Base-by-base conservation (phyloP, 2,113 vertebrate genomes). In the Phoenicopterus ruber region DNA sequence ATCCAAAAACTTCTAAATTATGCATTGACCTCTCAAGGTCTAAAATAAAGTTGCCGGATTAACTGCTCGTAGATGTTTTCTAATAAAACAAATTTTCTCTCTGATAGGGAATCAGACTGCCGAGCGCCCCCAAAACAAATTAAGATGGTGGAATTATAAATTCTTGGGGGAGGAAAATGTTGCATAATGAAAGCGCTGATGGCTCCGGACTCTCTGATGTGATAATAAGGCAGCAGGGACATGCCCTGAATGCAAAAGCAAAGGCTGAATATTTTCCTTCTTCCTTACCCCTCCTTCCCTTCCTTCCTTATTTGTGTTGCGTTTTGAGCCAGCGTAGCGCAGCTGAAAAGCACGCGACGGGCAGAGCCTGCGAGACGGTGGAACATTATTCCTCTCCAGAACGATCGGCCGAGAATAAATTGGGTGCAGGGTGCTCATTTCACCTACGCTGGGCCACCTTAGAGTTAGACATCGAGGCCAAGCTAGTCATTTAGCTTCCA, bases 1-100 rank as follows among this genome's bases (percentile, higher is more conserved):
- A 92, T 76, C 82, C 77, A 88, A 88, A 87, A 50, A 57, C 83
- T 80, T 86, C 91, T 92, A 93, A 96, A 97, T 96, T 90, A 93
- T 72, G 78, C 93, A 96, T 62, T 95, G 84, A 95, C 91, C 86
- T 96, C 91, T 94, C 84, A 97, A 95, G 89, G 89, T 94, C 96
- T 93, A 42, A 85, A 95, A 69, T 70, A 72, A 91, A 94, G 82
- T 88, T 73, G 54, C 3, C 2, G 29, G 87, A 91, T 97, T 95
- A 96, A 95, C 82, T 91, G 89, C 89, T 95, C 40, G 2, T n/a
- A 94, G 86, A 82, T 87, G 84, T 73, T 92, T 93, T 76, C 79
- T 85, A 85, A 93, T 94, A 95, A 91, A 89, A 55, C 70, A 94
- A 16, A 85, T 93, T 88, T 91, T 57, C 78, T 83, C 70, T 38